Base-by-base conservation (phyloP, 2,888 invertebrate species). In the Ditylenchus weischeri region DNA sequence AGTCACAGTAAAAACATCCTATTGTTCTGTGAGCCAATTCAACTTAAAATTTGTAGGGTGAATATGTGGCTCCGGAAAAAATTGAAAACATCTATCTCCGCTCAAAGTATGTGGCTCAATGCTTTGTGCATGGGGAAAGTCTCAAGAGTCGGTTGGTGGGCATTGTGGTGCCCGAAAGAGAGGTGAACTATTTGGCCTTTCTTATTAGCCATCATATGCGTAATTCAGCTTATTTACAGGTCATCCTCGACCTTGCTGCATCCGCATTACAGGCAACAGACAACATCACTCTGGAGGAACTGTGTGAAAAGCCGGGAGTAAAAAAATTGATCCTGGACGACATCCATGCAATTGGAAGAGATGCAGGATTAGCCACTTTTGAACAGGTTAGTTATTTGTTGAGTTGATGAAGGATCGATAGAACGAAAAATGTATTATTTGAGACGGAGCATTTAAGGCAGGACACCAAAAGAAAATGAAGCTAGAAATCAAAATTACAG, bases 41-140 rank as follows among this genome's bases (percentile, higher is more conserved):
- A 23, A 57, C 15, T 47, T 8, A 57, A 38, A 29, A 29, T 29
- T 54, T 75, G 64, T 92, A 93, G 76, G 96, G 96, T 74, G 96
- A 96, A 86, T 96, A 96, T 84, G 92, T 98, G 83, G 93, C 96
- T 79, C 95, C 96, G 72, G 96, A 98, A 86, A 95, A 95, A 87
- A 93, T 98, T 79, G 96, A 98, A 86, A 93, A 90, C 85, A 90
- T 92, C 83, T 96, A 96, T 85, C 89, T 90, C 75, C 88, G 91
- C 78, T 93, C 93, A 86, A 90, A 90, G 83, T 94, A 91, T 84
- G 91, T 96, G 49, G 90, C 91, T 78, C 96, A 98, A 87, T 90
- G 93, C 61, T 96, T 91, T 85, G 92, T 96, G 10, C 90, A 96
- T 84, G 96, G 96, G 75, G 93, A 96, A 87, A 94, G 94, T 78